Conservation (phyloP, 2,113 vertebrate genomes). For the Tauraco erythrolophus region DNA sequence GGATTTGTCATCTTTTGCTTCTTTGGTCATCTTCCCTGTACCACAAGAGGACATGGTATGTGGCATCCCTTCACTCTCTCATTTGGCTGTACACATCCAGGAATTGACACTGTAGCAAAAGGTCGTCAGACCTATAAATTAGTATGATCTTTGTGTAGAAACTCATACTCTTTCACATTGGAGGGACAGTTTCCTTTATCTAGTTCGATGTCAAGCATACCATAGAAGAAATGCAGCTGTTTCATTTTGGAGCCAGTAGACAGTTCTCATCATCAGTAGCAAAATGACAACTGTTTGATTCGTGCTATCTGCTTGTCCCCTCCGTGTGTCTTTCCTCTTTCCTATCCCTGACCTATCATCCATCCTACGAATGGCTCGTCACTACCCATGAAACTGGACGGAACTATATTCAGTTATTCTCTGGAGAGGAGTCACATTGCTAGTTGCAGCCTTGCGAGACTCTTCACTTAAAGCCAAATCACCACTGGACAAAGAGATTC, state of each 20-base stretch:
- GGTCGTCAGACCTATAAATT: not conserved
- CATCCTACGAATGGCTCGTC: not conserved
- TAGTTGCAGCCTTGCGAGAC: not conserved
- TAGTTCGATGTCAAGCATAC: not conserved
- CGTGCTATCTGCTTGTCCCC: not conserved
- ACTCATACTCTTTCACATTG: not conserved
- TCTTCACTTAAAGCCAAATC: not conserved
- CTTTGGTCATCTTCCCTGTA: not conserved
- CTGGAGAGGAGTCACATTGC: not conserved
- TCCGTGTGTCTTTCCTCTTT: not conserved
- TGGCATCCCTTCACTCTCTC: not conserved
- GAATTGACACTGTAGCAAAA: not conserved
- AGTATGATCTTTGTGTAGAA: not conserved
- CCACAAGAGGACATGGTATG: not conserved
- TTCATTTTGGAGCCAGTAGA: constrained; percentile 3
- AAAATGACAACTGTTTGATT: not conserved
- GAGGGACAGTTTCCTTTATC: not conserved
- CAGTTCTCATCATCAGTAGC: not conserved
- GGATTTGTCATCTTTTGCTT: not conserved
- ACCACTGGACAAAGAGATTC: not conserved
- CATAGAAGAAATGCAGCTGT: not conserved
- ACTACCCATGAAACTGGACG: not conserved
- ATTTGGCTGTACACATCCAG: not conserved
- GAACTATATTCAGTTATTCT: not conserved
- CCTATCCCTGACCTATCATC: not conserved